Evolutionary conservation across 2,888 invertebrate genomes (phyloP).

Genomic region (Gandaritis pyraliata): DNA sequence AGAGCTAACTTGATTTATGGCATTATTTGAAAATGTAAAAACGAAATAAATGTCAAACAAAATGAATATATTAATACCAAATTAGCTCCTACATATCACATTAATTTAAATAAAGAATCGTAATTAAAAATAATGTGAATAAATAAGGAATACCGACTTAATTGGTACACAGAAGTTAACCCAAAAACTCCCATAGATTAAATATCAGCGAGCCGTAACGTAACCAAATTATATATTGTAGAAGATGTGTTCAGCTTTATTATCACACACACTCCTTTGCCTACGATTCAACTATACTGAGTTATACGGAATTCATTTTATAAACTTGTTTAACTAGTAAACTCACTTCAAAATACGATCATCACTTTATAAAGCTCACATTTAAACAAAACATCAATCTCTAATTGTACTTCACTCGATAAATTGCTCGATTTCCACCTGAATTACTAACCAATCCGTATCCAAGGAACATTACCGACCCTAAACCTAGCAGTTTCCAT

Average conservation of each 20-base stretch:
- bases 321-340: neutral
- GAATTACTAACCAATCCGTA: slow-evolving; percentile 43
- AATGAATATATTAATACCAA: slow-evolving; percentile 2
- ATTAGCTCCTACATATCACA: slow-evolving; percentile 1
- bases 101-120: neutral
- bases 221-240: slow-evolving; percentile 4
- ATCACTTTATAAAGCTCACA: slow-evolving; percentile 35
- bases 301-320: slow-evolving; percentile 8
- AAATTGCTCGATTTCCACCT: slow-evolving; percentile 37
- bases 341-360: slow-evolving; percentile 29
- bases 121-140: slow-evolving; percentile 9
- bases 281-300: slow-evolving; percentile 12
- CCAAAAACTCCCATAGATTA: slow-evolving; percentile 12
- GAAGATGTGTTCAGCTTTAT: slow-evolving; percentile 4
- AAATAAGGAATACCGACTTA: slow-evolving; percentile 3
- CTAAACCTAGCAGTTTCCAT: slow-evolving; percentile 69
- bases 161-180: slow-evolving; percentile 4
- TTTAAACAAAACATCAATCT: slow-evolving; percentile 26
- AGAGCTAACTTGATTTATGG: slow-evolving; percentile 10
- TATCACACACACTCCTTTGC: slow-evolving; percentile 5
- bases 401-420: slow-evolving; percentile 31
- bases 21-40: neutral
- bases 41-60: slow-evolving; percentile 11
- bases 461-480: slow-evolving; percentile 54
- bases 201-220: slow-evolving; percentile 9